A percentile compares a stretch with the other conserved stretches of the same genome.
Evolutionary conservation across 2,797 vertebrate genomes (phyloP).

Genomic region (Takifugu ocellatus): DNA sequence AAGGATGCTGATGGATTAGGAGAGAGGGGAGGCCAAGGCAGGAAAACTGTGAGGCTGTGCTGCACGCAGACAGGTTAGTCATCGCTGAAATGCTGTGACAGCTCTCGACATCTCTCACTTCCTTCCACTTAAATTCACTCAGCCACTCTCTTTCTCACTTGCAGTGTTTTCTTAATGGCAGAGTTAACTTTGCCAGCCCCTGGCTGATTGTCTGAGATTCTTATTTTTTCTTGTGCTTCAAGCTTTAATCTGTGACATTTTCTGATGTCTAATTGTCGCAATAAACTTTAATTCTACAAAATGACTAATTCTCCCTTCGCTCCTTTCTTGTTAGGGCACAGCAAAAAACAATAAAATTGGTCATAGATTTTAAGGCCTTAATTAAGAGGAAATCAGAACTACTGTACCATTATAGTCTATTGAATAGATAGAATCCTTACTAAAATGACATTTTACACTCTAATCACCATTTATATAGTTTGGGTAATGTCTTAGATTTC

Average conservation of each 20-base stretch:
- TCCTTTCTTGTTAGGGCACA: no score
- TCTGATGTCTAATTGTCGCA: conserved; percentile 5
- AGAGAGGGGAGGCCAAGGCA: conserved; percentile 3
- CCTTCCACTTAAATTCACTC: neutral
- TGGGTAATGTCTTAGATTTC: no score
- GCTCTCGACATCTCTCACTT: neutral
- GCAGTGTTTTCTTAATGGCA: conserved; percentile 1
- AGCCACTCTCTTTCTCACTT: conserved; percentile 4
- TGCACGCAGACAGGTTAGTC: neutral
- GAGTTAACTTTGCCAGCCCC: neutral
- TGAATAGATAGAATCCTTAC: no score
- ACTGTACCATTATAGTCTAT: no score
- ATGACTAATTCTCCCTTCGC: no score
- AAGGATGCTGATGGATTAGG: conserved; percentile 5
- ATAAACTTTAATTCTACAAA: neutral
- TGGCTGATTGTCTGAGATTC: conserved; percentile 24
- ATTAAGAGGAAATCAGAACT: no score
- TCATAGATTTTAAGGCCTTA: no score
- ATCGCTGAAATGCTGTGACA: neutral
- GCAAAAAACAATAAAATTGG: no score
- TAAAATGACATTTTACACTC: no score
- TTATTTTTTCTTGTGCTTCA: conserved; percentile 21
- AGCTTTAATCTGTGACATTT: conserved; percentile 10
- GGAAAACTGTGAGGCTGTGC: neutral
- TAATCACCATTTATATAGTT: no score